A percentile compares a stretch with the other conserved stretches of the same genome.
phyloP scores from a whole-genome alignment of 2,888 invertebrate genomes.

The Mellilla xanthometata region DNA sequence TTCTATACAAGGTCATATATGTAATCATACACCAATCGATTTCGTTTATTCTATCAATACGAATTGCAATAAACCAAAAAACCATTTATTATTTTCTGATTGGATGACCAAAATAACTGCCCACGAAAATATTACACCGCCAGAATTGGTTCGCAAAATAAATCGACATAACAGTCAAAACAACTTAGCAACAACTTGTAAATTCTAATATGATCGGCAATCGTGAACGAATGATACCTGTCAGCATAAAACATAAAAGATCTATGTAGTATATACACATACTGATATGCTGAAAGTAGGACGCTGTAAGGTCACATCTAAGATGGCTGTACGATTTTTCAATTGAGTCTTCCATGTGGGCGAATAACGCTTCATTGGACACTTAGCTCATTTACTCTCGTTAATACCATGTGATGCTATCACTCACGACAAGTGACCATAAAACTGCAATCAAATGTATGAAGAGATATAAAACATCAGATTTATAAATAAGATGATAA shows the following conservation, averaged over 20 bases:
- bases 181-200: slow-evolving; percentile 21
- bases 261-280: slow-evolving; percentile 7
- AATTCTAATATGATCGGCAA: slow-evolving; percentile 9
- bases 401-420: slow-evolving; percentile 53
- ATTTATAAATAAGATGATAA: slow-evolving; percentile 10
- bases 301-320: slow-evolving; percentile 66
- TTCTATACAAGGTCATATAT: slow-evolving; percentile 22
- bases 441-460: slow-evolving; percentile 36
- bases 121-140: slow-evolving; percentile 13
- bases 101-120: slow-evolving; percentile 10
- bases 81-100: slow-evolving; percentile 2
- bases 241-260: not conserved
- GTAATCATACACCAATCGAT: not conserved
- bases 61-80: no score
- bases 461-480: slow-evolving; percentile 25
- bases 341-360: slow-evolving; percentile 68
- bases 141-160: slow-evolving; percentile 14
- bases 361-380: slow-evolving; percentile 49
- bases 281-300: slow-evolving; percentile 35
- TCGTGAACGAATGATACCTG: slow-evolving; percentile 14
- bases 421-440: slow-evolving; percentile 42
- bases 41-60: slow-evolving; percentile 1
- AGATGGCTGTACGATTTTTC: slow-evolving; percentile 56
- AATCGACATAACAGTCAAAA: slow-evolving; percentile 13
- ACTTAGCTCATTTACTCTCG: slow-evolving; percentile 60